Percentiles rank a stretch among this genome's conserved stretches.
Evolutionary conservation across 2,113 vertebrate genomes (phyloP).

Genomic region (Crypturellus undulatus): DNA sequence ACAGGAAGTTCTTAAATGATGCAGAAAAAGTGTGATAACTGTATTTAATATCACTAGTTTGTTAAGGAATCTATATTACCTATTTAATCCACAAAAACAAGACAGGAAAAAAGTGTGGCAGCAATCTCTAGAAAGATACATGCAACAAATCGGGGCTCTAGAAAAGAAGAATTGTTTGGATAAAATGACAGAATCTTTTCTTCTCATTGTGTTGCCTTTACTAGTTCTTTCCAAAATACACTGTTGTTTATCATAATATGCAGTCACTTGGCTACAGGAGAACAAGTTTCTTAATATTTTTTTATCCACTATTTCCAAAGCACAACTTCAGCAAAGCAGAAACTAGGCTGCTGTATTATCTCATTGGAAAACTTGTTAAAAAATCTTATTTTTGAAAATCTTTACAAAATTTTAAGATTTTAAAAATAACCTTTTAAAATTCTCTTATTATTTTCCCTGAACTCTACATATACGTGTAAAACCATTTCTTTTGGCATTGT

Average conservation of each 20-base stretch:
- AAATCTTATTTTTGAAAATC: too few relatives aligned
- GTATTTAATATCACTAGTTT: background rate
- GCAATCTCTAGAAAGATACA: background rate
- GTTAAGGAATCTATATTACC: background rate
- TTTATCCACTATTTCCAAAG: background rate
- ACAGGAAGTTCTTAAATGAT: background rate
- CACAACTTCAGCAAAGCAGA: background rate
- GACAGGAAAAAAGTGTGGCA: background rate
- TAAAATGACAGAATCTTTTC: background rate
- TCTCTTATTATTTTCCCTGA: background rate
- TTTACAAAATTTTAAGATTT: too few relatives aligned
- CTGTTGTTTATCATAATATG: background rate
- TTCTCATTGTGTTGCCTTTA: background rate
- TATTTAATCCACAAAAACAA: background rate
- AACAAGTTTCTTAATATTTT: background rate
- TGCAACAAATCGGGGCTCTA: background rate
- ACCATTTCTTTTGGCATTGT: background rate
- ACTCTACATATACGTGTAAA: background rate
- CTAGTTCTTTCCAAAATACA: background rate
- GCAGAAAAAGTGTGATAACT: accelerated
- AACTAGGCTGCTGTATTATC: background rate
- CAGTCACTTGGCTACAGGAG: background rate
- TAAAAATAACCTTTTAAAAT: background rate
- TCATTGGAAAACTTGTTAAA: background rate
- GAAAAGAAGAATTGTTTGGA: background rate